Conservation (phyloP, 1,140 invertebrate genomes). For the Choristoneura fumiferana region DNA sequence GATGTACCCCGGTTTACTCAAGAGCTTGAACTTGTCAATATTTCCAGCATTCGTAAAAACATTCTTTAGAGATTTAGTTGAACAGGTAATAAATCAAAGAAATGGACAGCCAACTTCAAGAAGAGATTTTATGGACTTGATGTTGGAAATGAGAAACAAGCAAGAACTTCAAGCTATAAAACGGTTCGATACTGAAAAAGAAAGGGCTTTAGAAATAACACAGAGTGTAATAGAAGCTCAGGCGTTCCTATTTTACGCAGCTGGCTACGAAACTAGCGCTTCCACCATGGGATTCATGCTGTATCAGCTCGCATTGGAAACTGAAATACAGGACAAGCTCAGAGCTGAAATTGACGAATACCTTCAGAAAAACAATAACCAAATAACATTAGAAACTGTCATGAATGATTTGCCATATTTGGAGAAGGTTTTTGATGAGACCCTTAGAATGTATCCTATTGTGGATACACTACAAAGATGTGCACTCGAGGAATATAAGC, state of each 20-base stretch:
- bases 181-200: slow-evolving; percentile 12
- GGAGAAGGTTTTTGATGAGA: slow-evolving; percentile 58
- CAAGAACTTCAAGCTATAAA: slow-evolving; percentile 19
- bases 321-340: slow-evolving; percentile 59
- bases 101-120: slow-evolving; percentile 28
- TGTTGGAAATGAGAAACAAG: slow-evolving; percentile 40
- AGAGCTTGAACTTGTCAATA: slow-evolving; percentile 32
- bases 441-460: slow-evolving; percentile 80
- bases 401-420: slow-evolving; percentile 67
- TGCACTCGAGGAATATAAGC: slow-evolving; percentile 73
- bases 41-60: slow-evolving; percentile 30
- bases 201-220: slow-evolving; percentile 31
- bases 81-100: slow-evolving; percentile 28
- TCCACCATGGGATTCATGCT: slow-evolving; percentile 37
- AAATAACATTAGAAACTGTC: slow-evolving; percentile 60
- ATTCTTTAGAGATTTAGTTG: slow-evolving; percentile 39
- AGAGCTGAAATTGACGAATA: slow-evolving; percentile 48
- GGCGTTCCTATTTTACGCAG: slow-evolving; percentile 55
- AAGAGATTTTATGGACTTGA: slow-evolving; percentile 47
- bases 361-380: slow-evolving; percentile 55
- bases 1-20: slow-evolving; percentile 44
- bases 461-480: slow-evolving; percentile 74
- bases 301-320: slow-evolving; percentile 58
- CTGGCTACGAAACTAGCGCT: slow-evolving; percentile 51
- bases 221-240: slow-evolving; percentile 54